These are phyloP conservation scores for Eidolon dupreanum DNA, from an alignment of 2,797 vertebrate species.

Conservation along the genomic window DNA sequence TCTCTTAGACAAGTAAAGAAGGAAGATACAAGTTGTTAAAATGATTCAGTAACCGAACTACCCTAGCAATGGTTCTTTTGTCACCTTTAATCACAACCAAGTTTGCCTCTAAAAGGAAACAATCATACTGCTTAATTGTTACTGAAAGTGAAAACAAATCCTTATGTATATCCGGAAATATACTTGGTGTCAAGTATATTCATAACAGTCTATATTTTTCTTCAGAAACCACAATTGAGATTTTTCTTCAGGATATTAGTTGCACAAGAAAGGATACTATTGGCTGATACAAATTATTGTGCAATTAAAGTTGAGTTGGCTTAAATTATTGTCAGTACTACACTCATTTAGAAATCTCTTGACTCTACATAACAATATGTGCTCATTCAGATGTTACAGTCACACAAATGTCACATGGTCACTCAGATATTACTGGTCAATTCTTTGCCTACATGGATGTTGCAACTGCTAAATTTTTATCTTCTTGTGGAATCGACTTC, in stretches of 20 bases:
- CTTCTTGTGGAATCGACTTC: not conserved
- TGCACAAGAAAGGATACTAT: not conserved
- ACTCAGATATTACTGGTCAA: not conserved
- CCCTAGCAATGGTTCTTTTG: not conserved
- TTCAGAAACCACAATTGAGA: not conserved
- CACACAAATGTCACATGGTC: not conserved
- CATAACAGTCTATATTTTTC: not conserved
- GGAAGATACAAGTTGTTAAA: slow-evolving; percentile 62
- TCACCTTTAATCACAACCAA: not conserved
- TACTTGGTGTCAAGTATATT: not conserved
- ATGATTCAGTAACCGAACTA: slow-evolving; percentile 60
- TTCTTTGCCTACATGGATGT: not conserved
- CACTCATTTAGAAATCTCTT: not conserved
- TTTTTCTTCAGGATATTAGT: not conserved
- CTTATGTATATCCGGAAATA: not conserved
- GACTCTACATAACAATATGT: not conserved
- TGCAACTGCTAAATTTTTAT: not conserved
- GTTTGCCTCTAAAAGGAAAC: not conserved
- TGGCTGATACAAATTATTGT: not conserved
- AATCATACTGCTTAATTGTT: not conserved
- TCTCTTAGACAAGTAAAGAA: slow-evolving; percentile 66
- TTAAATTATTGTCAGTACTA: not conserved
- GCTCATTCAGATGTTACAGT: not conserved
- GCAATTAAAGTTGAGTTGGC: not conserved
- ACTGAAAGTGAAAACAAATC: not conserved